Conservation (phyloP, 2,113 vertebrate species). For the Anhinga rufa region DNA sequence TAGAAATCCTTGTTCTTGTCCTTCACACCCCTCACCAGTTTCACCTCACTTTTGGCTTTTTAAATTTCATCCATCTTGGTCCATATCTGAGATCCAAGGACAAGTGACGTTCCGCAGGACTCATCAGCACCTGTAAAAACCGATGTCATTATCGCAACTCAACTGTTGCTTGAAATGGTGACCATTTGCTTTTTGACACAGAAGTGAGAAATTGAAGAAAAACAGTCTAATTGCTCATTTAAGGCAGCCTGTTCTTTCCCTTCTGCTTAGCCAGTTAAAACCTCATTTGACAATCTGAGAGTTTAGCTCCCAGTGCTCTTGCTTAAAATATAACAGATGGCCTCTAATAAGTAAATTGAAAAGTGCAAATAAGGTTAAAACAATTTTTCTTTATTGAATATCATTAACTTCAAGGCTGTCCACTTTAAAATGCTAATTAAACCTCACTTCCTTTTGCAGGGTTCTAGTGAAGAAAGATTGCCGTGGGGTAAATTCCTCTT, state of each 20-base stretch:
- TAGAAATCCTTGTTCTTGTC: not conserved
- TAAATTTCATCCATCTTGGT: not conserved
- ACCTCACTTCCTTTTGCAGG: constrained; percentile 50
- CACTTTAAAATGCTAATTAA: constrained; percentile 74
- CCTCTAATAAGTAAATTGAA: constrained; percentile 74
- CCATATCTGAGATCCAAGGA: not conserved
- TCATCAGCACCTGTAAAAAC: constrained; percentile 28
- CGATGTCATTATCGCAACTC: constrained; percentile 5
- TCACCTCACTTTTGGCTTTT: not conserved
- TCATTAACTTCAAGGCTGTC: constrained; percentile 73
- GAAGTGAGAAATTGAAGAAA: constrained; percentile 48
- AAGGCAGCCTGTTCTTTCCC: constrained; percentile 34
- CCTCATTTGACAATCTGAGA: constrained; percentile 58
- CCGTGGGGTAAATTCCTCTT: constrained; percentile 33
- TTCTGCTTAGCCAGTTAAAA: constrained; percentile 57
- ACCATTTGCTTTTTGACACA: constrained; percentile 50
- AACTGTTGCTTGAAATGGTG: constrained; percentile 16
- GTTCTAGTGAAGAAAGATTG: constrained; percentile 58
- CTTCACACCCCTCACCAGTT: not conserved
- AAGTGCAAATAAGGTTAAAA: constrained; percentile 76
- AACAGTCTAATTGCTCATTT: constrained; percentile 59
- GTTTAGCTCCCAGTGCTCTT: constrained; percentile 52
- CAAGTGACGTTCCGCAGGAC: constrained; percentile 22
- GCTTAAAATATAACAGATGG: constrained; percentile 72
- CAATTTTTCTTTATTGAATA: constrained; percentile 74